Evolutionary conservation across 2,797 vertebrate genomes (phyloP).

Genomic region (Chrysocyon brachyurus): DNA sequence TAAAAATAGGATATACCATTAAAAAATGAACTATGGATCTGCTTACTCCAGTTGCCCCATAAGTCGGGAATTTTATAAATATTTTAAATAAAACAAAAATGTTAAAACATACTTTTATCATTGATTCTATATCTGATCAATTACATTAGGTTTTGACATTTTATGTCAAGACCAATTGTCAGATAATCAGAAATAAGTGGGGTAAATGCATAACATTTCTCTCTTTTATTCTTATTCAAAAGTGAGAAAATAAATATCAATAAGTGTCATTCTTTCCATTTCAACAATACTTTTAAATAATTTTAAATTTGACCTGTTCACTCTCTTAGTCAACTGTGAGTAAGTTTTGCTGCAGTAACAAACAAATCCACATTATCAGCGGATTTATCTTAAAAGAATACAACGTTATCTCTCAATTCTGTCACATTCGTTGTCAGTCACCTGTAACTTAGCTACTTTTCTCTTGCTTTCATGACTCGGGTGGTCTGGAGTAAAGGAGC

Average conservation of each 20-base stretch:
- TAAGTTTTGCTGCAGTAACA: not conserved
- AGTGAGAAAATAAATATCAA: not conserved
- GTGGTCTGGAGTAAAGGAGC: not conserved
- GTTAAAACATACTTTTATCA: not conserved
- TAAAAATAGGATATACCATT: not conserved
- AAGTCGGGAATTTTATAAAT: not conserved
- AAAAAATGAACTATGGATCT: not conserved
- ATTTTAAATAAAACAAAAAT: not conserved
- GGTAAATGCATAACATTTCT: not conserved
- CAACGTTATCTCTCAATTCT: not conserved
- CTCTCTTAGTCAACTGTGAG: not conserved
- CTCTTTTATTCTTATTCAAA: not conserved
- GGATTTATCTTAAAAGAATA: not conserved
- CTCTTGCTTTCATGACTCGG: not conserved
- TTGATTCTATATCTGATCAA: not conserved
- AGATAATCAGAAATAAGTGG: not conserved
- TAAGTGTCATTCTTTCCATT: not conserved
- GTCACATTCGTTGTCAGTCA: not conserved
- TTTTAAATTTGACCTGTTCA: not conserved
- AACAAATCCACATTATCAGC: not conserved
- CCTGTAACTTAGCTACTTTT: not conserved
- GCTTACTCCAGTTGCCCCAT: not conserved
- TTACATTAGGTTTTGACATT: not conserved
- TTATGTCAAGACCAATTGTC: not conserved
- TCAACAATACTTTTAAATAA: not conserved